Conservation (phyloP, 2,888 invertebrate species). For the Diachrysia chrysitis region DNA sequence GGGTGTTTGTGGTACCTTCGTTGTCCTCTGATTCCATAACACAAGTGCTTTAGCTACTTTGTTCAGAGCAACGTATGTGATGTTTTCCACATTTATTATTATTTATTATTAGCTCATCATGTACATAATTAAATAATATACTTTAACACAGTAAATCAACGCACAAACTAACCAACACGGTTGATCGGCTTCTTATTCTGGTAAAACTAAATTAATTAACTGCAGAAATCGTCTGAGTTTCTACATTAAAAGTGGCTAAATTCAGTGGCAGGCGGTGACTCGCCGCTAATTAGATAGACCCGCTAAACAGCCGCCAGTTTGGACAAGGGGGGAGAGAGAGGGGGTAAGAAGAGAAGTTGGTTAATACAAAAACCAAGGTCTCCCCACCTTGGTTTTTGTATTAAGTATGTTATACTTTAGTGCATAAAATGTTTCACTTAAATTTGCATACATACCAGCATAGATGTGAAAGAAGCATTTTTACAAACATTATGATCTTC, state of each 20-base stretch:
- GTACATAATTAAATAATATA: too few species aligned
- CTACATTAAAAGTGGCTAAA: slow-evolving; percentile 6
- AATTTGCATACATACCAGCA: too few species aligned
- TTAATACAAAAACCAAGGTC: background rate
- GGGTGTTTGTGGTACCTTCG: too few species aligned
- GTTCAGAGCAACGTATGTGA: too few species aligned
- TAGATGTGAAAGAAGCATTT: too few species aligned
- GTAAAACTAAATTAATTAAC: background rate
- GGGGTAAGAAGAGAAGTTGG: background rate
- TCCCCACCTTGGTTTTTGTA: background rate
- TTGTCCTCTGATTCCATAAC: too few species aligned
- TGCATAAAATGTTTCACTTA: too few species aligned
- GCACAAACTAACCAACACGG: background rate
- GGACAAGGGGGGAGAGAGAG: background rate
- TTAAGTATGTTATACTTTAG: background rate
- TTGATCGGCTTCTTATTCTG: background rate
- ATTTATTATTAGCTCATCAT: too few species aligned
- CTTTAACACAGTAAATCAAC: background rate
- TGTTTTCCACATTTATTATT: too few species aligned
- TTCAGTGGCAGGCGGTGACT: slow-evolving; percentile 6
- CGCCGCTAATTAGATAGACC: slow-evolving; percentile 5
- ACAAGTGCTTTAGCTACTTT: too few species aligned
- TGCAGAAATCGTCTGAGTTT: background rate
- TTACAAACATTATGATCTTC: too few species aligned
- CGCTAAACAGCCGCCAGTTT: background rate